These are phyloP conservation scores for Enteromius treurensis DNA, from an alignment of 2,797 vertebrate genomes.

Conservation along the genomic window DNA sequence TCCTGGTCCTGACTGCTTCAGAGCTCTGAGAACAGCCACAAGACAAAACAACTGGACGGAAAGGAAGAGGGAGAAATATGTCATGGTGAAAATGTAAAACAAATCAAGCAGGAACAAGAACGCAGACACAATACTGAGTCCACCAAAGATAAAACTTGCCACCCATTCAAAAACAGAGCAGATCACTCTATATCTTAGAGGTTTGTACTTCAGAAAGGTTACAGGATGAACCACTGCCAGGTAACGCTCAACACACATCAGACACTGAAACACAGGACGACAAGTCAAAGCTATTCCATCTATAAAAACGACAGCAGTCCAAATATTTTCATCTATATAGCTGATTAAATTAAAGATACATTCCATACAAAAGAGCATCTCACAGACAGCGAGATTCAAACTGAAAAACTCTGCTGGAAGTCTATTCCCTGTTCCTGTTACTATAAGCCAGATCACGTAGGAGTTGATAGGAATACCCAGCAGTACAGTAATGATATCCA, in stretches of 20 bases:
- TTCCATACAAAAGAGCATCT: not conserved
- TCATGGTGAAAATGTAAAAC: not conserved
- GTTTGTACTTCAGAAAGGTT: conserved; percentile 37
- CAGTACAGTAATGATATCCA: not conserved
- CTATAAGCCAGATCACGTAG: not conserved
- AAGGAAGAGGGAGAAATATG: not conserved
- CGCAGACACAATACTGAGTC: not conserved
- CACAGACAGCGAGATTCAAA: not conserved
- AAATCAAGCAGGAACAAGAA: not conserved
- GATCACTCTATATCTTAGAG: not conserved
- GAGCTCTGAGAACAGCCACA: conserved; percentile 20
- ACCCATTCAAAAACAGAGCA: not conserved
- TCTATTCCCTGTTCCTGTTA: conserved; percentile 7
- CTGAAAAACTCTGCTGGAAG: not conserved
- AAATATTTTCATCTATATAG: not conserved
- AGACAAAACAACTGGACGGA: not conserved
- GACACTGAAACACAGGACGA: conserved; percentile 4
- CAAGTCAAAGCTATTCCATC: not conserved
- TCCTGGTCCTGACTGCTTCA: conserved; percentile 34
- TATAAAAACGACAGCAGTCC: not conserved
- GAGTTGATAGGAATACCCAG: conserved; percentile 5
- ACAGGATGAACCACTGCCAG: conserved; percentile 51
- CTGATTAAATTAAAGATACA: not conserved
- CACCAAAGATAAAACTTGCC: not conserved
- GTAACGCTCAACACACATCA: conserved; percentile 45